These are phyloP conservation scores for Portunus trituberculatus DNA, from an alignment of 1,140 invertebrate genomes.

Conservation along the genomic window DNA sequence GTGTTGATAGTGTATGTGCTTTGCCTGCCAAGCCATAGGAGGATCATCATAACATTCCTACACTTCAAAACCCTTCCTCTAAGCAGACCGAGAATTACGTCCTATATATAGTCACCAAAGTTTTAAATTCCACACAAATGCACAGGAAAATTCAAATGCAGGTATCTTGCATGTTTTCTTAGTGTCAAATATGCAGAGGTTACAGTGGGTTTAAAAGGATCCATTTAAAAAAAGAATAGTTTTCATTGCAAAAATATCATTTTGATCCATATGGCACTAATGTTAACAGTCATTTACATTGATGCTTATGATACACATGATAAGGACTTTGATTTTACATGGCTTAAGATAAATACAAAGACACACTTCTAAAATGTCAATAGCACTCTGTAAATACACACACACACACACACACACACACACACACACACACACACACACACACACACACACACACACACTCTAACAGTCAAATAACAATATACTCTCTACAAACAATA, in stretches of 20 bases:
- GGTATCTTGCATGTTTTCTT: neutral
- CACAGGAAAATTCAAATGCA: neutral
- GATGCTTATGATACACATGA: neutral
- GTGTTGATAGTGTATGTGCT: too few species aligned
- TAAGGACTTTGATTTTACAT: constrained; percentile 1
- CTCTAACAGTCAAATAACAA: too few species aligned
- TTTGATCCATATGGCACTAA: constrained; percentile 11
- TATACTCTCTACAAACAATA: neutral
- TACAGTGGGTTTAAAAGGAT: neutral
- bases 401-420: too few species aligned
- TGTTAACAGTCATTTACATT: neutral
- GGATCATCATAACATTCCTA: too few species aligned
- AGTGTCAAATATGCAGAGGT: neutral
- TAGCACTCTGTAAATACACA: too few species aligned
- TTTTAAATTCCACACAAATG: too few species aligned
- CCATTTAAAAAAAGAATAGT: neutral
- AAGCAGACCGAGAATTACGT: too few species aligned
- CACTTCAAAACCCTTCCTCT: too few species aligned
- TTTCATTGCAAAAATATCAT: constrained; percentile 24
- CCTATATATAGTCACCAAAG: too few species aligned
- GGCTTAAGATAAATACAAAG: neutral
- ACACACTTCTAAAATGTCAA: neutral
- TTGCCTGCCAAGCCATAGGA: too few species aligned
- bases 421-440: neutral
- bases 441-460: neutral